These are phyloP conservation scores for Phalangium opilio DNA, from an alignment of 2,888 invertebrate genomes.

Conservation along the genomic window DNA sequence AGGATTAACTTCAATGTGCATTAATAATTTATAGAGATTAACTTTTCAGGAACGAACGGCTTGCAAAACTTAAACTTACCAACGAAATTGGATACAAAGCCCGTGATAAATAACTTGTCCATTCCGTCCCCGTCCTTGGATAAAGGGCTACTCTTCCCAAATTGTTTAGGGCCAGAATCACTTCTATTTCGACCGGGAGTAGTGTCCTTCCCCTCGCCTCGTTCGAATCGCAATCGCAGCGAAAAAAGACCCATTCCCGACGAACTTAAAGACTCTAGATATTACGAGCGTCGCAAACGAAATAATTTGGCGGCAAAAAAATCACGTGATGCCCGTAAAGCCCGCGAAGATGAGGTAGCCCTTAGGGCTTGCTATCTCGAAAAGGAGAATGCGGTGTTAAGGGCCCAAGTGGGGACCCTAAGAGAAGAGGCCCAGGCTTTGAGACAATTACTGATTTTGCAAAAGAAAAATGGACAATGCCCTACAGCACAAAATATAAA, in stretches of 20 bases:
- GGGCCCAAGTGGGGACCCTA: constrained; percentile 63
- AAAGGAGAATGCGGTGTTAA: constrained; percentile 70
- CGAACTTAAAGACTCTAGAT: constrained; percentile 74
- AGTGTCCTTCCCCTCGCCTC: too few relatives aligned
- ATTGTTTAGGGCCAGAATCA: too few relatives aligned
- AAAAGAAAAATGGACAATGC: constrained; percentile 25
- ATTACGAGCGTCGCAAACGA: constrained; percentile 67
- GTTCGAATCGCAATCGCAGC: constrained; percentile 36
- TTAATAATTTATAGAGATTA: too few relatives aligned
- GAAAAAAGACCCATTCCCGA: constrained; percentile 74
- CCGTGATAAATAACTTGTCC: too few relatives aligned
- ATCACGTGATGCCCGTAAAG: constrained; percentile 69
- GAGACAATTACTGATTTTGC: constrained; percentile 44
- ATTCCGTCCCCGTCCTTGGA: too few relatives aligned
- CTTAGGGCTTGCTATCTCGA: constrained; percentile 67
- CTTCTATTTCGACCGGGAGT: too few relatives aligned
- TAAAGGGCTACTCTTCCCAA: too few relatives aligned
- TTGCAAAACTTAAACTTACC: too few relatives aligned
- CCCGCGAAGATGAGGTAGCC: constrained; percentile 75
- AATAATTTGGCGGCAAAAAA: constrained; percentile 88
- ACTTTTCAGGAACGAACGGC: too few relatives aligned
- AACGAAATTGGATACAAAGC: too few relatives aligned
- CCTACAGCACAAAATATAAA: too few relatives aligned
- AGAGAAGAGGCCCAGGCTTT: constrained; percentile 61
- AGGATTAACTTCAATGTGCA: too few relatives aligned